These are phyloP conservation scores for Chiloscyllium punctatum DNA, from an alignment of 2,797 vertebrate species.

Conservation along the genomic window DNA sequence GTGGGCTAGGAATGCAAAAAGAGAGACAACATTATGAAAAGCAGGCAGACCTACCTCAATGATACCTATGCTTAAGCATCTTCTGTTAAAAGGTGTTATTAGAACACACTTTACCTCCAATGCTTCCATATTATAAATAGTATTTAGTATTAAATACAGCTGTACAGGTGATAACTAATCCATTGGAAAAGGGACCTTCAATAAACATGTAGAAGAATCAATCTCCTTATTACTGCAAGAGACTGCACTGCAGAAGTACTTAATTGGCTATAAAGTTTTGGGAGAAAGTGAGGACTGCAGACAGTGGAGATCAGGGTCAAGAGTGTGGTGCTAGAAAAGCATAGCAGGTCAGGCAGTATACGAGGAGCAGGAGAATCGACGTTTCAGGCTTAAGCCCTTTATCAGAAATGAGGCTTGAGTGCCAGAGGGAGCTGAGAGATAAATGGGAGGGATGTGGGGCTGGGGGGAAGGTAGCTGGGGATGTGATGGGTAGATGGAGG, in stretches of 20 bases:
- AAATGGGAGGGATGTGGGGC: no score
- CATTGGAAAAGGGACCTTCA: background rate
- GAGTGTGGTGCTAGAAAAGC: no score
- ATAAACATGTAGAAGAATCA: background rate
- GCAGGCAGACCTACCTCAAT: background rate
- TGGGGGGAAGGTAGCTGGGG: no score
- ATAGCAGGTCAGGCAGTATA: no score
- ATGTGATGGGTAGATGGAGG: no score
- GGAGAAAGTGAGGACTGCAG: no score
- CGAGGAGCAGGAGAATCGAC: no score
- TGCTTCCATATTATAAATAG: background rate
- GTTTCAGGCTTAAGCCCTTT: no score
- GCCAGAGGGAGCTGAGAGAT: no score
- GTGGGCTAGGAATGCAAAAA: background rate
- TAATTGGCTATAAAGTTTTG: background rate
- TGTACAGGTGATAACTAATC: background rate
- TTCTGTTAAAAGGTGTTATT: no score
- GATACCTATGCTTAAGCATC: background rate
- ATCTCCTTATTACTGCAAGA: background rate
- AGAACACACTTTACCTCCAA: background rate
- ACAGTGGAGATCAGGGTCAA: no score
- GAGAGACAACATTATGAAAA: background rate
- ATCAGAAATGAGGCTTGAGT: no score
- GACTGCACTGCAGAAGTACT: background rate
- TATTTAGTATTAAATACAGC: background rate